Evolutionary conservation across 2,888 invertebrate genomes (phyloP).

Genomic region (Oscheius onirici): DNA sequence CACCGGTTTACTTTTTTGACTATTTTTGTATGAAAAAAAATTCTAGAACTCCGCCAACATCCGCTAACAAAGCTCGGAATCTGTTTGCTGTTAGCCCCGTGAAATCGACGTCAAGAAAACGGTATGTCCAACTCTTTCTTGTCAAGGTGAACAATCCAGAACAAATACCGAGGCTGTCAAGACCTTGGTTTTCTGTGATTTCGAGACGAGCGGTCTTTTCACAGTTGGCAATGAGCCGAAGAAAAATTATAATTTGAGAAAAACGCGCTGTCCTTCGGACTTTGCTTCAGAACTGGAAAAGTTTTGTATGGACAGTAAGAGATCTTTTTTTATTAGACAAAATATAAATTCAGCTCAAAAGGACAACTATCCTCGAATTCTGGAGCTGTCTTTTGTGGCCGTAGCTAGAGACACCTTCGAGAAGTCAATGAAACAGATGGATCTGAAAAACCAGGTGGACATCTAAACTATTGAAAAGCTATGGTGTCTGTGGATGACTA

Average conservation of each 20-base stretch:
- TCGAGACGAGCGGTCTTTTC: slow-evolving; percentile 59
- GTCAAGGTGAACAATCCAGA: not conserved
- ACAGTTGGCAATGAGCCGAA: not conserved
- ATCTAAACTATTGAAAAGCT: too few species aligned
- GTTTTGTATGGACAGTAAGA: slow-evolving; percentile 3
- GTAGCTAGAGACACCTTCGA: slow-evolving; percentile 54
- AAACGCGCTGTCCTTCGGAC: slow-evolving; percentile 3
- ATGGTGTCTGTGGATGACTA: slow-evolving; percentile 6
- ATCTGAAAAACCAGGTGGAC: slow-evolving; percentile 10
- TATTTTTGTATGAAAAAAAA: not conserved
- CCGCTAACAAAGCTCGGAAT: not conserved
- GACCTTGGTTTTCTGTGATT: slow-evolving; percentile 55
- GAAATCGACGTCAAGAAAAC: not conserved
- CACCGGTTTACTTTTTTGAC: not conserved
- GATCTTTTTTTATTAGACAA: not conserved
- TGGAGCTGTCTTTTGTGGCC: slow-evolving; percentile 63
- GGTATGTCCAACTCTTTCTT: not conserved
- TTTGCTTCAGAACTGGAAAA: slow-evolving; percentile 17
- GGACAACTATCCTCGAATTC: slow-evolving; percentile 50
- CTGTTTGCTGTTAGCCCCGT: slow-evolving; percentile 14
- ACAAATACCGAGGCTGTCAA: slow-evolving; percentile 11
- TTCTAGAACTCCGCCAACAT: not conserved
- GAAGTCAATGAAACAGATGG: slow-evolving; percentile 37
- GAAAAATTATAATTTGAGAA: not conserved
- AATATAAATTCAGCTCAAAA: slow-evolving; percentile 33